Evolutionary conservation across 2,888 invertebrate species (phyloP).

Genomic region (Archaeoteleia sp.): DNA sequence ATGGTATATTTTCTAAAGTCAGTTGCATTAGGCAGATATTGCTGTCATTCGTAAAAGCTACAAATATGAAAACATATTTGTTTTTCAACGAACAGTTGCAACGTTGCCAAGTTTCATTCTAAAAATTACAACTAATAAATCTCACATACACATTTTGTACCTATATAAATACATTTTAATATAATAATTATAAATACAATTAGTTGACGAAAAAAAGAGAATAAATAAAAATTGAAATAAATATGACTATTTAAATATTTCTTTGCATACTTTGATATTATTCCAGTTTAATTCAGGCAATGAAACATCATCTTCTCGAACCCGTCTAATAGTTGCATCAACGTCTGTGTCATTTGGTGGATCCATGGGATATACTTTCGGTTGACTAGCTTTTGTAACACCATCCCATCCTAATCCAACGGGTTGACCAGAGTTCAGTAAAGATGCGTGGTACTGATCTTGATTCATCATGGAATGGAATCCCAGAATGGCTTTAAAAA

Average conservation of each 20-base stretch:
- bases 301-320: constrained; percentile 91
- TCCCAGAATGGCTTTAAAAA: constrained; percentile 91
- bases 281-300: constrained; percentile 97
- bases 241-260: constrained; percentile 1
- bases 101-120: neutral
- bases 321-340: constrained; percentile 92
- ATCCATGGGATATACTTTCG: constrained; percentile 93
- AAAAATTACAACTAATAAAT: too few relatives aligned
- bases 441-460: constrained; percentile 98
- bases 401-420: constrained; percentile 95
- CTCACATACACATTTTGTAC: too few relatives aligned
- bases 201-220: too few relatives aligned
- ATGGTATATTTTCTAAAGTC: too few relatives aligned
- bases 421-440: constrained; percentile 93
- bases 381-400: constrained; percentile 94
- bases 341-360: constrained; percentile 98
- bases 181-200: constrained; percentile 10
- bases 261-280: constrained; percentile 92
- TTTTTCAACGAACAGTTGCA: too few relatives aligned
- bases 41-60: neutral
- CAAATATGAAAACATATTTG: neutral
- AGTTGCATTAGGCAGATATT: too few relatives aligned
- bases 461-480: constrained; percentile 99
- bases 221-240: constrained; percentile 12
- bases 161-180: too few relatives aligned